Percentiles rank a stretch among this genome's conserved stretches.
These are phyloP conservation scores for Agelas oroides DNA, from an alignment of 37 sponge, comb jelly and placozoan species.

Conservation along the genomic window DNA sequence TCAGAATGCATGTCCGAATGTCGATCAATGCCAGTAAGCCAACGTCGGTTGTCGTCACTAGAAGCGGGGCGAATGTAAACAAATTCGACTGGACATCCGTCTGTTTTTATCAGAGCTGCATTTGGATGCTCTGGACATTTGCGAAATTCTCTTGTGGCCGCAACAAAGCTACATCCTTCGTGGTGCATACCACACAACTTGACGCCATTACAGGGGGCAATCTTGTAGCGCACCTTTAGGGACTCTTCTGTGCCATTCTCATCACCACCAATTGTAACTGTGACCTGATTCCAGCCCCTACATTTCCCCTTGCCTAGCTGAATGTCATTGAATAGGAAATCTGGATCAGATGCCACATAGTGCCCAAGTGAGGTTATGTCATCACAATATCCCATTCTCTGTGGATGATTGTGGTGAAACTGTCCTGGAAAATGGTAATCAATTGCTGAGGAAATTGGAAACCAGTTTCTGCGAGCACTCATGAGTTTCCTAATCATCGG, in stretches of 20 bases:
- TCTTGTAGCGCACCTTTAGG: conserved; percentile 15
- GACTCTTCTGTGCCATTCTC: too few relatives aligned
- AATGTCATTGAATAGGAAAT: conserved; percentile 43
- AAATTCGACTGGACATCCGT: conserved; percentile 44
- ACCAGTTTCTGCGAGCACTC: conserved; percentile 11
- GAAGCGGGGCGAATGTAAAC: conserved; percentile 42
- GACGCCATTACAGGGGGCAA: conserved; percentile 47
- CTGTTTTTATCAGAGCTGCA: background rate
- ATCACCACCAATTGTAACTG: background rate
- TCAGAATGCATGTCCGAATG: background rate
- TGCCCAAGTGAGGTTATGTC: conserved; percentile 12
- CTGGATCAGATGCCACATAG: background rate
- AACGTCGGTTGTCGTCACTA: conserved; percentile 25
- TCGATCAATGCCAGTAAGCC: conserved; percentile 41
- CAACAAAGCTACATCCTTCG: conserved; percentile 15
- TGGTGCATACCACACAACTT: conserved; percentile 6
- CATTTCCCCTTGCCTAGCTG: conserved; percentile 41
- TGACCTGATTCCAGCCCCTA: background rate
- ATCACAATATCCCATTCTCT: conserved; percentile 12
- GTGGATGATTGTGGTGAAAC: conserved; percentile 1
- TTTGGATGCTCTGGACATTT: conserved; percentile 16
- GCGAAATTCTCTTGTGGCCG: background rate
- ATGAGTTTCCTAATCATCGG: conserved; percentile 9
- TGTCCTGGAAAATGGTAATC: conserved; percentile 47
- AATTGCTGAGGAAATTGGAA: background rate